phyloP scores from a whole-genome alignment of 2,113 vertebrate genomes.

The Nansenia antarctica region DNA sequence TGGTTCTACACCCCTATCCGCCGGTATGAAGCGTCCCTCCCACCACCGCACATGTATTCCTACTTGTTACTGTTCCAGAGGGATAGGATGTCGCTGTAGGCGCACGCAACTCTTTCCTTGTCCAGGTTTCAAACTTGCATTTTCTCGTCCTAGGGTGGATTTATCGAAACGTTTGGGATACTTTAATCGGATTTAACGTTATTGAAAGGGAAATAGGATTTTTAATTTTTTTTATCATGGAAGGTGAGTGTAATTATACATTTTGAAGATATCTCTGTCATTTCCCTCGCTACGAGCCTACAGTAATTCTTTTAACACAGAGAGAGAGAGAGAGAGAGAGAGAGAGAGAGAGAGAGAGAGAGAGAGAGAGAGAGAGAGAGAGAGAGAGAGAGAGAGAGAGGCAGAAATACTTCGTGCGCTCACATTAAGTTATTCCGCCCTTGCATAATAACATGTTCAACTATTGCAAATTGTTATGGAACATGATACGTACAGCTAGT shows the following conservation, averaged over 20 bases:
- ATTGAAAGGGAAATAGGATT: slow-evolving; percentile 23
- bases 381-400: too few species aligned
- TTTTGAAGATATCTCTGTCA: slow-evolving; percentile 2
- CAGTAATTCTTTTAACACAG: background rate
- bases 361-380: too few species aligned
- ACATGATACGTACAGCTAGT: too few species aligned
- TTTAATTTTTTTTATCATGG: slow-evolving; percentile 18
- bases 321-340: too few species aligned
- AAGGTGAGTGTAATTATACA: slow-evolving; percentile 51
- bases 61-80: slow-evolving; percentile 32
- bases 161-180: background rate
- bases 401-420: too few species aligned
- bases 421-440: background rate
- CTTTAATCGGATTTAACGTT: slow-evolving; percentile 29
- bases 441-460: too few species aligned
- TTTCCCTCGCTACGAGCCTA: background rate
- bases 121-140: slow-evolving; percentile 23
- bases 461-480: too few species aligned
- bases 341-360: too few species aligned
- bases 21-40: background rate
- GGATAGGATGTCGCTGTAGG: slow-evolving; percentile 47
- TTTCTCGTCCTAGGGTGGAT: slow-evolving; percentile 33
- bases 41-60: slow-evolving; percentile 67
- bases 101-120: slow-evolving; percentile 7
- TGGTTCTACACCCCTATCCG: background rate